A percentile compares a stretch with the other conserved stretches of the same genome.
Evolutionary conservation across 2,888 invertebrate genomes (phyloP).

Genomic region (Temnothorax rugatulus): DNA sequence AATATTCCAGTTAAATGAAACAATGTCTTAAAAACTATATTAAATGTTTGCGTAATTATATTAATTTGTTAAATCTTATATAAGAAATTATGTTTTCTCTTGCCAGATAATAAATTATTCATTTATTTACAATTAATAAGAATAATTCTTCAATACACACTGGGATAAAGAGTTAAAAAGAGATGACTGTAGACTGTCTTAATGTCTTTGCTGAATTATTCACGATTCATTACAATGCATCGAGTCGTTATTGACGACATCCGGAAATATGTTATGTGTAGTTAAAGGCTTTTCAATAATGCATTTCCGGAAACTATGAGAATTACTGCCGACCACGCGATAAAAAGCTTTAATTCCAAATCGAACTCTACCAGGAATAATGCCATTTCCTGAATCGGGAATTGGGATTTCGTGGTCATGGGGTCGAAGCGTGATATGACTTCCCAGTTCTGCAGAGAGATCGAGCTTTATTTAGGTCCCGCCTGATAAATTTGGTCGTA

Average conservation of each 20-base stretch:
- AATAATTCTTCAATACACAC: constrained; percentile 12
- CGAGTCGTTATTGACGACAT: constrained; percentile 24
- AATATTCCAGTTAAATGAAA: background rate
- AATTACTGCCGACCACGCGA: constrained; percentile 52
- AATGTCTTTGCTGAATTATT: constrained; percentile 40
- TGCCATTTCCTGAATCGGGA: constrained; percentile 63
- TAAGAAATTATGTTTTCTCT: background rate
- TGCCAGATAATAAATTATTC: background rate
- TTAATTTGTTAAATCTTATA: background rate
- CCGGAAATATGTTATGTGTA: constrained; percentile 41
- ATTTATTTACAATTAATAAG: background rate
- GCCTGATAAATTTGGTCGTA: constrained; percentile 65
- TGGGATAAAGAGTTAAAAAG: background rate
- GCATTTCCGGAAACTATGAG: constrained; percentile 50
- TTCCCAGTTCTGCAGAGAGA: constrained; percentile 57
- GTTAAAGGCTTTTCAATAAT: constrained; percentile 57
- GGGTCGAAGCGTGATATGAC: constrained; percentile 68
- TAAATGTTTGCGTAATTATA: background rate
- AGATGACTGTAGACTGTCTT: background rate
- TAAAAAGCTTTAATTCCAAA: constrained; percentile 59
- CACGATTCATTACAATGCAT: background rate
- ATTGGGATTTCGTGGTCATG: constrained; percentile 65
- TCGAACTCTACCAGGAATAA: constrained; percentile 53
- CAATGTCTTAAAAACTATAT: background rate
- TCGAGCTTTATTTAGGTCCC: constrained; percentile 65